Evolutionary conservation across 2,888 invertebrate species (phyloP), one percentile per base, ranked within the genome.

Genomic region (Agriopis leucophaearia): DNA sequence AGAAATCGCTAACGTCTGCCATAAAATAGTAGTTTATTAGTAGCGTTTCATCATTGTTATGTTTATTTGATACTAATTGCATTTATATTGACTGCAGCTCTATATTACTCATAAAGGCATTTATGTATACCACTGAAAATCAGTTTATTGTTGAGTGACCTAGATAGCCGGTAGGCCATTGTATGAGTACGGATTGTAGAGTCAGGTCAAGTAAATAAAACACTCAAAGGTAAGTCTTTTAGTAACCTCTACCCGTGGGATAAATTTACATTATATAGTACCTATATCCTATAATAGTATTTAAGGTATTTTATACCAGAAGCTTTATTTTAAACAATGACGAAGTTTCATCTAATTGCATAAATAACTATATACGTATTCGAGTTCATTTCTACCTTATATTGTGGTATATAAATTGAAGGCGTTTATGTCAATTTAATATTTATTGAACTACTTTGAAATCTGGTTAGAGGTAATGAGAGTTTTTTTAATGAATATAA

Each of bases 111-210:
- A 27, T 27, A 27, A 7, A 50, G 27, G 27, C 3, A 27, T 8
- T n/a, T n/a, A 45, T n/a, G 44, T 47, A 16, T 38, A 16, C 7
- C 38, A 42, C 40, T 40, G 16, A 42, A 55, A 18, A 42, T 55
- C 55, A 59, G 67, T 59, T 63, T 59, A 59, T 68, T 64, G 69
- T 69, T 42, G 50, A 69, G 52, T 69, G 69, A 69, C 69, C 69
- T 65, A 69, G 55, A 69, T 54, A 50, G 36, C 47, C 44, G 16
- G 36, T 27, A 38, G 65, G 52, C 54, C 48, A 54, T 61, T 69
- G 61, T 9, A 60, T 68, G 62, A 54, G 45, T 54, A 42, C 57
- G 15, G 48, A 61, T 45, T 45, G 56, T 35, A 45, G 44, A 44
- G 44, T 56, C 45, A 56, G 44, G 44, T 56, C 56, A 45, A 35